Evolutionary conservation across 2,888 invertebrate genomes (phyloP), one percentile per base, ranked within the genome.

Genomic region (Campoletis raptor): DNA sequence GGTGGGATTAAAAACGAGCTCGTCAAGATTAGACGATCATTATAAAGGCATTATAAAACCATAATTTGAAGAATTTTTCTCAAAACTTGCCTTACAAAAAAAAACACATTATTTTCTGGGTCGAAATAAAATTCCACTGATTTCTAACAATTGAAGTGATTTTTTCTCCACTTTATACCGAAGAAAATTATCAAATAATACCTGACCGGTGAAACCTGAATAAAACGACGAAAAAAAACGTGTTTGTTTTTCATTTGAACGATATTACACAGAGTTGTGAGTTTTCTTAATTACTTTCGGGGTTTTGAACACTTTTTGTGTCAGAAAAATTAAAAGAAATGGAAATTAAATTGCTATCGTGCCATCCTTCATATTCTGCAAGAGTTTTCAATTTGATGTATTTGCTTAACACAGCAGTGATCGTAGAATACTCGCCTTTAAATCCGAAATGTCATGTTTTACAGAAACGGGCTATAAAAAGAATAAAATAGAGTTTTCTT

Each of bases 401-500:
- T 6, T 45, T 18, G n/a, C 12, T 48, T 36, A n/a, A 21, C n/a
- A n/a, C 24, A 61, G 61, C 24, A 18, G n/a, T 21, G 57, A 5
- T 12, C 48, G 64, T 48, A n/a, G 36, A 36, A 36, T 48, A 48
- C 57, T n/a, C 15, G 73, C 37, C 72, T 61, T 66, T 37, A 79
- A 54, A 64, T 52, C 67, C 57, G 73, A 12, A 36, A 73, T 66
- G 45, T 52, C 40, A 48, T 64, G 42, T 61, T 80, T 77, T 30
- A 57, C 42, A 36, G 83, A 7, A 45, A 48, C 18, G 54, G 36
- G 15, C 70, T 61, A 67, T 48, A 67, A 72, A 64, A 67, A 79
- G 61, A 72, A 76, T 30, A 24, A 79, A 73, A 57, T 76, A 45
- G 7, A 77, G 54, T 79, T 82, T 82, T 45, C 76, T 61, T 12